These are phyloP conservation scores for Dissostichus mawsoni DNA, from an alignment of 2,113 vertebrate genomes.

Conservation along the genomic window DNA sequence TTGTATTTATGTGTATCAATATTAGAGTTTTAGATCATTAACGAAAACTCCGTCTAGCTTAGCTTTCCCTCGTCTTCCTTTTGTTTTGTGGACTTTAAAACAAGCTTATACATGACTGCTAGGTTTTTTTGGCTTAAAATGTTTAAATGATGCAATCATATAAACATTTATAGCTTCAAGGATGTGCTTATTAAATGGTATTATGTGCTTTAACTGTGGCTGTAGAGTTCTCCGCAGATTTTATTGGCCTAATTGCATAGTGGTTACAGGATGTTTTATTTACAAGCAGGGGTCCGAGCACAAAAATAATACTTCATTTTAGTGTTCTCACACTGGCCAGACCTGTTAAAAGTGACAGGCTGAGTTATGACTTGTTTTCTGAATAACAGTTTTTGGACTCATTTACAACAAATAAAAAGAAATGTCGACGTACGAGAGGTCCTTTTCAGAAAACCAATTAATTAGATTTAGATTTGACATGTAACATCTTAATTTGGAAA, in stretches of 20 bases:
- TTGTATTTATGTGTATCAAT: constrained; percentile 20
- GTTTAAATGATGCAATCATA: constrained; percentile 56
- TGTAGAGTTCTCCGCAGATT: constrained; percentile 54
- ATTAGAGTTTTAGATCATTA: constrained; percentile 28
- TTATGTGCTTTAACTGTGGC: constrained; percentile 71
- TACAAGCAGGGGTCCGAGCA: constrained; percentile 57
- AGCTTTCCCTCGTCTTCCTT: neutral
- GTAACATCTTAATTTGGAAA: neutral
- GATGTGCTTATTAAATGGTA: constrained; percentile 69
- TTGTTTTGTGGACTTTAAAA: constrained; percentile 25
- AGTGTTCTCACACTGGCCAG: constrained; percentile 42
- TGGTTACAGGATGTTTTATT: constrained; percentile 63
- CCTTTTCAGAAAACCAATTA: neutral
- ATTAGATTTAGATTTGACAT: constrained; percentile 14
- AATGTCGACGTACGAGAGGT: neutral
- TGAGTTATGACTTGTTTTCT: constrained; percentile 12
- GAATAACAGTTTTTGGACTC: neutral
- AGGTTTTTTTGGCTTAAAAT: constrained; percentile 24
- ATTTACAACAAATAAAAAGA: neutral
- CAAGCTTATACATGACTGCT: constrained; percentile 35
- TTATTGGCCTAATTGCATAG: constrained; percentile 70
- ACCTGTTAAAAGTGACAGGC: constrained; percentile 11
- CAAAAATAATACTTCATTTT: constrained; percentile 68
- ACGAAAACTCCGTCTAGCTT: constrained; percentile 8
- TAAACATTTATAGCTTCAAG: constrained; percentile 68